Percentiles rank a stretch among this genome's conserved stretches.
phyloP scores from a whole-genome alignment of 1,140 invertebrate genomes.

The Spodoptera litura region DNA sequence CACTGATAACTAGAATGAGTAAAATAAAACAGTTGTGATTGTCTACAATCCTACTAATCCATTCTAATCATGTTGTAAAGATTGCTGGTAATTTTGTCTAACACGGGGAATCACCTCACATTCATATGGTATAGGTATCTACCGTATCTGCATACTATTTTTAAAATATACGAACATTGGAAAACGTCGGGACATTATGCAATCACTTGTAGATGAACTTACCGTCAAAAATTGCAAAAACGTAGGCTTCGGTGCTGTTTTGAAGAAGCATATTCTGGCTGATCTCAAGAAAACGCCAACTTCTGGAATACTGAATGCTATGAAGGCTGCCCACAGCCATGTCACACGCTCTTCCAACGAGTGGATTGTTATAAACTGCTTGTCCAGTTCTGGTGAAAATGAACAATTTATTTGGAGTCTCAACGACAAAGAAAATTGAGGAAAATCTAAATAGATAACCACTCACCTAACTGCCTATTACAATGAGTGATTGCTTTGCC shows the following conservation, averaged over 20 bases:
- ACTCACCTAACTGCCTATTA: slow-evolving; percentile 91
- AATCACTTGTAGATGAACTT: slow-evolving; percentile 47
- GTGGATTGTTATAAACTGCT: slow-evolving; percentile 91
- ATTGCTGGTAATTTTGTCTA: neutral
- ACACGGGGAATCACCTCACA: neutral
- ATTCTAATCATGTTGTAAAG: slow-evolving; percentile 4
- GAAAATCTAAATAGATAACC: neutral
- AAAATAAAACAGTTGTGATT: neutral
- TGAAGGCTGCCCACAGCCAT: slow-evolving; percentile 96
- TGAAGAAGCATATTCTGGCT: slow-evolving; percentile 95
- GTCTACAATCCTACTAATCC: neutral
- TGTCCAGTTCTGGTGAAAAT: slow-evolving; percentile 89
- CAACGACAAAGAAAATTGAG: neutral
- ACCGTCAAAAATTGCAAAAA: slow-evolving; percentile 87
- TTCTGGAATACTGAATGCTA: slow-evolving; percentile 94
- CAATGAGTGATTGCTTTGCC: slow-evolving; percentile 91
- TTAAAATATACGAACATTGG: neutral
- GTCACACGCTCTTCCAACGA: slow-evolving; percentile 93
- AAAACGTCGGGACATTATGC: neutral
- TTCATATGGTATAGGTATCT: neutral
- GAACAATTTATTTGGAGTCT: neutral
- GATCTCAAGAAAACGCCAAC: slow-evolving; percentile 93
- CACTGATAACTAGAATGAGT: too few relatives aligned
- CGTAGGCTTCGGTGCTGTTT: slow-evolving; percentile 90
- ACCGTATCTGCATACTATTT: neutral